Conservation (phyloP, 2,797 vertebrate genomes). For the Chelon auratus region DNA sequence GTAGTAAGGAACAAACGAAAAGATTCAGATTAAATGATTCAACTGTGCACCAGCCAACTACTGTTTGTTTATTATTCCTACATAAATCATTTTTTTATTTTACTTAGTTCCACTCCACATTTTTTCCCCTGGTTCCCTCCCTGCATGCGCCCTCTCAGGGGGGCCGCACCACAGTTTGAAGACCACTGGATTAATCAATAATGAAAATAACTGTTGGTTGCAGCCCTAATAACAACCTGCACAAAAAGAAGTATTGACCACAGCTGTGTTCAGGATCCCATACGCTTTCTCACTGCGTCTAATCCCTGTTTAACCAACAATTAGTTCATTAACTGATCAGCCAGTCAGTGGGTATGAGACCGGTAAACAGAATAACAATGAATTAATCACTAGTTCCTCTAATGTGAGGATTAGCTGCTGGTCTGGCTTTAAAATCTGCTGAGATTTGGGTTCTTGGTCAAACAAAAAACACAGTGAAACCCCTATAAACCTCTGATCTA, state of each 20-base stretch:
- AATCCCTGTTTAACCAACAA: neutral
- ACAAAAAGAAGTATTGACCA: neutral
- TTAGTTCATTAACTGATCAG: neutral
- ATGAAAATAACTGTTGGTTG: neutral
- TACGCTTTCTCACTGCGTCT: neutral
- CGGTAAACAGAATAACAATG: neutral
- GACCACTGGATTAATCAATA: neutral
- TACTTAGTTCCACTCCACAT: neutral
- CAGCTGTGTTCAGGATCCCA: neutral
- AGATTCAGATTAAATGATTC: too few relatives aligned
- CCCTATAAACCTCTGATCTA: too few relatives aligned
- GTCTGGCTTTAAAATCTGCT: too few relatives aligned
- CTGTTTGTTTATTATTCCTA: too few relatives aligned
- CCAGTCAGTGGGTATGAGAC: neutral
- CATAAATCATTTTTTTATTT: neutral
- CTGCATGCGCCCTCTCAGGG: neutral
- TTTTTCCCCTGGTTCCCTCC: neutral
- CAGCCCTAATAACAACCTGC: neutral
- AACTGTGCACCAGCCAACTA: too few relatives aligned
- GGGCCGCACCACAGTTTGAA: neutral
- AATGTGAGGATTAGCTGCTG: too few relatives aligned
- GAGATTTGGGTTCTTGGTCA: too few relatives aligned
- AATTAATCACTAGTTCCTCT: too few relatives aligned
- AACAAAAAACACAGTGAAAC: too few relatives aligned
- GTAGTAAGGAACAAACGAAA: too few relatives aligned